phyloP scores from a whole-genome alignment of 2,797 vertebrate genomes.

The Parambassis ranga region DNA sequence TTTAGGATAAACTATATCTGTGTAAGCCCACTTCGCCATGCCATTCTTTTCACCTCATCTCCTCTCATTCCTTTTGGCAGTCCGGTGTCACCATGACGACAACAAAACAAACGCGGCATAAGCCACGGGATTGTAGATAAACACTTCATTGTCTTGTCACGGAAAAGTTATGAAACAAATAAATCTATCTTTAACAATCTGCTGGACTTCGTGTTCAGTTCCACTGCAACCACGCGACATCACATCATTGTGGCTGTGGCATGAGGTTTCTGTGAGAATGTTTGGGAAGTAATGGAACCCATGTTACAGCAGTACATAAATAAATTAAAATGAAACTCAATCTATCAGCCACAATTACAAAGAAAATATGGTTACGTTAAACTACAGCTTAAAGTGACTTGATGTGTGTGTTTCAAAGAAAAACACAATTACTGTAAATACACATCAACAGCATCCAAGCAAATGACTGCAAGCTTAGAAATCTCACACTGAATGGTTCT shows the following conservation, averaged over 20 bases:
- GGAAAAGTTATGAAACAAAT: conserved; percentile 29
- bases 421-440: not conserved
- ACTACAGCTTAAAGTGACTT: not conserved
- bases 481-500: not conserved
- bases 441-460: not conserved
- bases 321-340: not conserved
- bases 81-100: conserved; percentile 26
- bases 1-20: not conserved
- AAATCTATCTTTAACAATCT: conserved; percentile 10
- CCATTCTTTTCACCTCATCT: conserved; percentile 6
- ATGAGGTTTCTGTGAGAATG: not conserved
- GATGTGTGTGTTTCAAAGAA: too few relatives aligned
- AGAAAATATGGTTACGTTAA: not conserved
- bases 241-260: not conserved
- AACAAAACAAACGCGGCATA: conserved; percentile 14
- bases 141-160: conserved; percentile 15
- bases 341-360: not conserved
- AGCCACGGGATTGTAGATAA: not conserved
- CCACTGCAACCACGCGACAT: not conserved
- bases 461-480: not conserved
- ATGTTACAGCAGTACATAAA: not conserved
- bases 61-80: not conserved
- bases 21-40: not conserved
- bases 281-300: not conserved
- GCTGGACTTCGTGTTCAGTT: conserved; percentile 6